Evolutionary conservation across 2,113 vertebrate genomes (phyloP).

Genomic region (Crotalus viridis): DNA sequence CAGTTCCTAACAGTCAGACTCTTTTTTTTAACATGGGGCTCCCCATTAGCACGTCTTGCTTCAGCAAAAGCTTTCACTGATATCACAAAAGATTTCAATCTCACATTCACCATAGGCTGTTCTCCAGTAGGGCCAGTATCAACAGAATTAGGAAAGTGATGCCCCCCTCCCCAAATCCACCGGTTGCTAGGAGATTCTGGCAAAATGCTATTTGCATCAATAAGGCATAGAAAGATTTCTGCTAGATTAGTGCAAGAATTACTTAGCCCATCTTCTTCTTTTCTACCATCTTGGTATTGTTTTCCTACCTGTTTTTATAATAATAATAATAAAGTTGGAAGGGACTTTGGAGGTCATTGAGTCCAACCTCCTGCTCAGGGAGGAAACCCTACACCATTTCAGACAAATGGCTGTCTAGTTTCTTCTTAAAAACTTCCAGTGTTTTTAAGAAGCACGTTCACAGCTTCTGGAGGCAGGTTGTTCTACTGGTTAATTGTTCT

Average conservation of each 20-base stretch:
- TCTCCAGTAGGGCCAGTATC: neutral
- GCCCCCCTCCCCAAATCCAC: neutral
- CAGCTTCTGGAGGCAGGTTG: no score
- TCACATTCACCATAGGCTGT: neutral
- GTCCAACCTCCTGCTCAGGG: no score
- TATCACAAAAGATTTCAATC: constrained; percentile 43
- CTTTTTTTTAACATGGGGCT: neutral
- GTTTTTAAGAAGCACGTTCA: no score
- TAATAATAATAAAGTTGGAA: no score
- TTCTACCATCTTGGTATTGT: neutral
- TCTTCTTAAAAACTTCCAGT: no score
- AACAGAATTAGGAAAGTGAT: neutral
- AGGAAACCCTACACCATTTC: no score
- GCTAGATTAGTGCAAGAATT: neutral
- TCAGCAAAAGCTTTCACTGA: neutral
- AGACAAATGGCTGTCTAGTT: no score
- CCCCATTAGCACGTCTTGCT: constrained; percentile 36
- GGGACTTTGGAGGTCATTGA: no score
- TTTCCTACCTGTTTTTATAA: neutral
- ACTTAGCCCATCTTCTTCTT: neutral
- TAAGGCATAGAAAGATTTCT: neutral
- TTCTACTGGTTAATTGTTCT: no score
- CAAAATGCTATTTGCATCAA: neutral
- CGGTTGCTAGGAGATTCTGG: neutral
- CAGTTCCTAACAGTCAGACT: neutral